Percentiles rank a stretch among this genome's conserved stretches.
Evolutionary conservation across 2,888 invertebrate genomes (phyloP).

Genomic region (Epinotia demarniana): DNA sequence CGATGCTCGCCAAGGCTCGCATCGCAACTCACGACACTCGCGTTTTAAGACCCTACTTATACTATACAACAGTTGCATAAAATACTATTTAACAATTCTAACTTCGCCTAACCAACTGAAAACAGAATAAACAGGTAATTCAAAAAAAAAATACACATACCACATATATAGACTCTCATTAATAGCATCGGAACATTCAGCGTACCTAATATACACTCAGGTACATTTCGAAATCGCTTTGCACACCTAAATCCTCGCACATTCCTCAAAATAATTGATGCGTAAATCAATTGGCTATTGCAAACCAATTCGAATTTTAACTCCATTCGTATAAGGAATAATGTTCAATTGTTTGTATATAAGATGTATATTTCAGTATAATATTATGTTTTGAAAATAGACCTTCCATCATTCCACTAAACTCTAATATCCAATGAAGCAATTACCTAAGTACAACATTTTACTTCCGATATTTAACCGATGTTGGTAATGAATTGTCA

Average conservation of each 20-base stretch:
- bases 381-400: conserved; percentile 6
- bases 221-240: conserved; percentile 30
- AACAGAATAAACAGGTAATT: no score
- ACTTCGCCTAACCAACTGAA: no score
- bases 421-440: not conserved
- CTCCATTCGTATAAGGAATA: conserved; percentile 10
- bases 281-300: conserved; percentile 24
- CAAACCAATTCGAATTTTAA: conserved; percentile 22
- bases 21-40: no score
- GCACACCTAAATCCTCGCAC: conserved; percentile 37
- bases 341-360: conserved; percentile 32
- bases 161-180: not conserved
- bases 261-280: conserved; percentile 41
- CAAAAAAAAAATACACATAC: no score
- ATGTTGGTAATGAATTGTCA: conserved; percentile 40
- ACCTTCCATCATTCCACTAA: not conserved
- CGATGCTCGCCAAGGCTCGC: no score
- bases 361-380: conserved; percentile 9
- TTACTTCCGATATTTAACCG: conserved; percentile 10
- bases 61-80: no score
- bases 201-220: conserved; percentile 15
- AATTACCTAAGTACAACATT: conserved; percentile 3
- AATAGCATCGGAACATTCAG: conserved; percentile 26
- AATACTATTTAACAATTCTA: no score
- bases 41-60: no score